These are phyloP conservation scores for Tachysurus fulvidraco DNA, from an alignment of 2,113 vertebrate species.

Conservation along the genomic window DNA sequence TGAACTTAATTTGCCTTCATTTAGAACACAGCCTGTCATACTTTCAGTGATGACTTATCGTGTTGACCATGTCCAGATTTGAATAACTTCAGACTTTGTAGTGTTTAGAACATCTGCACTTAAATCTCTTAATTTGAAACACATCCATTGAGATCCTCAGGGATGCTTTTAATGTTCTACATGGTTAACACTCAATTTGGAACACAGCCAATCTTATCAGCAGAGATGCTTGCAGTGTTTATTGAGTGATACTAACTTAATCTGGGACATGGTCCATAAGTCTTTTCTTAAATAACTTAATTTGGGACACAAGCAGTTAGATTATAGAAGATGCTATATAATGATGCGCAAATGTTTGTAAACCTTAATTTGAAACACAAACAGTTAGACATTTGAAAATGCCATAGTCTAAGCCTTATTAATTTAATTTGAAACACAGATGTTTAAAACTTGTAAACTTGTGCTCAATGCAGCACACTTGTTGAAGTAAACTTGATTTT, in stretches of 20 bases:
- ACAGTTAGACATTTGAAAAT: neutral
- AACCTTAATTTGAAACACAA: conserved; percentile 5
- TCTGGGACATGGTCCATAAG: neutral
- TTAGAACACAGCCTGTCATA: neutral
- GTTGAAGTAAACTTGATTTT: neutral
- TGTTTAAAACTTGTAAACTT: neutral
- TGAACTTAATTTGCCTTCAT: conserved; percentile 1
- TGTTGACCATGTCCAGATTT: neutral
- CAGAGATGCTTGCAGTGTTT: neutral
- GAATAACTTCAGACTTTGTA: neutral
- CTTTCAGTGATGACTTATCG: neutral
- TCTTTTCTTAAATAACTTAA: neutral
- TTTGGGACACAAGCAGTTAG: neutral
- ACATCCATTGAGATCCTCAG: neutral
- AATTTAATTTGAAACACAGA: neutral
- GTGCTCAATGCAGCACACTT: neutral
- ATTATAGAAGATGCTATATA: neutral
- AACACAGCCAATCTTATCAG: neutral
- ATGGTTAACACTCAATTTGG: neutral
- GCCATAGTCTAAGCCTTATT: neutral
- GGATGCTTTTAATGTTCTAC: neutral
- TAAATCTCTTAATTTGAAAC: neutral
- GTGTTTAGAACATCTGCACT: neutral
- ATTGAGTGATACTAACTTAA: neutral
- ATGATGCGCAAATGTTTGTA: neutral